Base-by-base conservation (phyloP, 2,113 vertebrate genomes). In the Chroicocephalus ridibundus region DNA sequence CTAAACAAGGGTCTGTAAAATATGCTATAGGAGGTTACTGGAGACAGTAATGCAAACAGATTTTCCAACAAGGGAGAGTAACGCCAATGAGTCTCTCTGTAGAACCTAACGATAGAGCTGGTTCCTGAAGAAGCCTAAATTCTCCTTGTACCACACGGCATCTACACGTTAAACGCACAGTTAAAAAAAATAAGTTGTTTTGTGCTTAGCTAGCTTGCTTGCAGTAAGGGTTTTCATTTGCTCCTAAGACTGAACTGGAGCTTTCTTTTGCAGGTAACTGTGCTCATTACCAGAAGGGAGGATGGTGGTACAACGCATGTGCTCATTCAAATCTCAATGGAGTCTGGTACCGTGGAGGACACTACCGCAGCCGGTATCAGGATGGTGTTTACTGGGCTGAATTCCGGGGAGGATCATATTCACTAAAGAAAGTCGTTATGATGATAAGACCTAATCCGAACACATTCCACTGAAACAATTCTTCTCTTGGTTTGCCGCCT, bases 291-390 rank as follows among this genome's bases (percentile, higher is more conserved):
- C 99, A 99, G 97, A 99, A 99, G 81, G 99, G 99, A 90, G 99
- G 99, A 74, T 99, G 99, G 99, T 99, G 99, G 99, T 99, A 99
- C 88, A 99, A 99, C 5, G 99, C 99, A 9, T 99, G 99, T 6
- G 99, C 99, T 76, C 99, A 99, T 84, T 99, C 99, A 36, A 99
- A 99, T 88, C 98, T 99, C 97, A 99, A 99, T 0, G 99, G 99
- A 4, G 99, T 99, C 11, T 99, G 99, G 99, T 99, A 99, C 88
- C 98, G 99, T 2, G 99, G 99, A 26, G 99, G 99, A 55, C 99
- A 99, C 90, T 99, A 99, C 93, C 99, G 99, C 82, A 99, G 99
- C 72, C 99, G 99, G 0, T 99, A 99, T 72, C 99, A 99, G 96
- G 99, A 99, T 1, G 99, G 99, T 0, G 99, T 99, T 69, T 99